Conservation (phyloP, 1,140 invertebrate species). For the Trichonephila clavata region DNA sequence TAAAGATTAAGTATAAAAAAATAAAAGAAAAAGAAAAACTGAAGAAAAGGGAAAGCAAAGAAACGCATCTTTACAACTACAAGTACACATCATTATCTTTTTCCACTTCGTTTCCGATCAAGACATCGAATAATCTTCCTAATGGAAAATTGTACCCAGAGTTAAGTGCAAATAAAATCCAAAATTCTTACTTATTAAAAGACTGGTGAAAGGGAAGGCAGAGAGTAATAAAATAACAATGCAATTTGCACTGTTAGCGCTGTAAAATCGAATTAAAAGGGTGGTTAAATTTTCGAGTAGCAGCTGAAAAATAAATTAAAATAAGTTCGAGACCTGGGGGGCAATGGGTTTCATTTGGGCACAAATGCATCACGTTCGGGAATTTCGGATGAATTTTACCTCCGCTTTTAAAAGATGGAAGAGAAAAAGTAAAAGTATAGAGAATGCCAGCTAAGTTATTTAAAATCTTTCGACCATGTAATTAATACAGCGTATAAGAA, state of each 20-base stretch:
- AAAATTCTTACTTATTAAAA: constrained; percentile 60
- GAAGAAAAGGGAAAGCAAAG: constrained; percentile 11
- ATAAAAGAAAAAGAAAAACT: not conserved
- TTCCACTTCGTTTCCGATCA: constrained; percentile 63
- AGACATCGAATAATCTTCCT: constrained; percentile 65
- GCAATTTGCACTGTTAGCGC: constrained; percentile 72
- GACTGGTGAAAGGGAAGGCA: not conserved
- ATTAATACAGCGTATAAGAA: constrained; percentile 73
- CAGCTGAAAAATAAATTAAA: constrained; percentile 73
- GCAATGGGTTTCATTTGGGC: not conserved
- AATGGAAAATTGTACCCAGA: constrained; percentile 47
- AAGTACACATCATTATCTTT: constrained; percentile 73
- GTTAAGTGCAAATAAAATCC: constrained; percentile 71
- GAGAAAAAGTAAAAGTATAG: not conserved
- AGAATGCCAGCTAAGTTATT: constrained; percentile 67
- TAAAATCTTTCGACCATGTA: constrained; percentile 65
- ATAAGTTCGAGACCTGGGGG: constrained; percentile 2
- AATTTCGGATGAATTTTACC: constrained; percentile 19
- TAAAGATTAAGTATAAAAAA: not conserved
- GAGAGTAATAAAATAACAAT: constrained; percentile 70
- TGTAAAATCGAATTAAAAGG: constrained; percentile 67
- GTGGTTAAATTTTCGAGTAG: constrained; percentile 56
- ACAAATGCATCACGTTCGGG: constrained; percentile 35
- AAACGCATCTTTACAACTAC: constrained; percentile 48
- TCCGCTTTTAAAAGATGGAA: not conserved